Percentiles rank a stretch among this genome's conserved stretches.
Evolutionary conservation across 2,797 vertebrate genomes (phyloP).

Genomic region (Chloroceryle inda): DNA sequence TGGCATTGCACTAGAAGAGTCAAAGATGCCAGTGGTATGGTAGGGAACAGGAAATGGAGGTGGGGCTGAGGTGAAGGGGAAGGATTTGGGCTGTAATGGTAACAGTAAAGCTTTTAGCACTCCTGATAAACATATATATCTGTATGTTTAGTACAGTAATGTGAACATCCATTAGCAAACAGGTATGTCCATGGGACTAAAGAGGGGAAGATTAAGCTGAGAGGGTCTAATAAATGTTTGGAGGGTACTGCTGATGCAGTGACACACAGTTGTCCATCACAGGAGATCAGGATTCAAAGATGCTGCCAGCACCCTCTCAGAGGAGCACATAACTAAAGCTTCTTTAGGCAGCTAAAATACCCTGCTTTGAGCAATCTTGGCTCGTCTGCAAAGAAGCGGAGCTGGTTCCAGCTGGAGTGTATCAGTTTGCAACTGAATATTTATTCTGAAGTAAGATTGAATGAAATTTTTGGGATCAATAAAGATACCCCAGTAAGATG

Average conservation of each 20-base stretch:
- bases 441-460: background rate
- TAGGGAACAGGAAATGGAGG: background rate
- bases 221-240: background rate
- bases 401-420: background rate
- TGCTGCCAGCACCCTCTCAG: background rate
- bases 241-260: background rate
- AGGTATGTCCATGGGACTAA: background rate
- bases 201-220: background rate
- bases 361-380: background rate
- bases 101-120: background rate
- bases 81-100: background rate
- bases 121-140: background rate
- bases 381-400: background rate
- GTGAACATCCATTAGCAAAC: background rate
- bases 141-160: background rate
- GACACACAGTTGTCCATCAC: background rate
- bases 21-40: background rate
- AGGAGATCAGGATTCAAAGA: background rate
- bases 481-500: background rate
- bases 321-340: background rate
- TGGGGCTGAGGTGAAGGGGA: background rate
- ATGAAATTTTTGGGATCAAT: background rate
- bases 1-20: background rate
- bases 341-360: background rate
- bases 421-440: background rate